These are phyloP conservation scores for Calosoma granatense DNA, from an alignment of 1,140 invertebrate species.

Conservation along the genomic window DNA sequence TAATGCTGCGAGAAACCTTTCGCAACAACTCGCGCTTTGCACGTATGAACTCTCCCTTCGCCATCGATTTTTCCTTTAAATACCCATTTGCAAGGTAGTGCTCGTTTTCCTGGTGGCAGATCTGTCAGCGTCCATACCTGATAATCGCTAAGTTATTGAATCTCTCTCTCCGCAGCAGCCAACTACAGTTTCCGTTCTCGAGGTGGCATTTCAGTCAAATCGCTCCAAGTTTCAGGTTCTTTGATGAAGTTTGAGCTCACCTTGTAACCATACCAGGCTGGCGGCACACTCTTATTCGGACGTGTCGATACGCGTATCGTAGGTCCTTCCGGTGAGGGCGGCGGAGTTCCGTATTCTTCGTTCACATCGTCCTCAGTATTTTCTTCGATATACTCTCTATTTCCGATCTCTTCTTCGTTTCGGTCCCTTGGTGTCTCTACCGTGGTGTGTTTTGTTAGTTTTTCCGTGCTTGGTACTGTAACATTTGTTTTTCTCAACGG, in stretches of 20 bases:
- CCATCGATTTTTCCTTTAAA: conserved; percentile 25
- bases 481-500: background rate
- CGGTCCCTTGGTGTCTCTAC: background rate
- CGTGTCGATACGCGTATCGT: background rate
- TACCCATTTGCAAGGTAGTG: conserved; percentile 25
- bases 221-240: background rate
- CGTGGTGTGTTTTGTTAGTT: background rate
- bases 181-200: background rate
- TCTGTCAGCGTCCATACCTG: background rate
- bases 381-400: background rate
- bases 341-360: background rate
- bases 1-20: conserved; percentile 27
- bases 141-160: background rate
- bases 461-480: background rate
- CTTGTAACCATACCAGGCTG: background rate
- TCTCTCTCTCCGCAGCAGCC: background rate
- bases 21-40: conserved; percentile 33
- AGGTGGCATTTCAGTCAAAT: background rate
- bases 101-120: background rate
- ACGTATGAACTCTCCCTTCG: conserved; percentile 20
- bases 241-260: background rate
- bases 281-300: background rate
- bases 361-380: background rate
- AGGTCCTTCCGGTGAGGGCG: background rate
- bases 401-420: background rate